Percentiles rank a stretch among this genome's conserved stretches.
Evolutionary conservation across 30 jellyfish, hydroid and myxozoan species (phyloP).

Genomic region (Hydractinia symbiolongicarpus): DNA sequence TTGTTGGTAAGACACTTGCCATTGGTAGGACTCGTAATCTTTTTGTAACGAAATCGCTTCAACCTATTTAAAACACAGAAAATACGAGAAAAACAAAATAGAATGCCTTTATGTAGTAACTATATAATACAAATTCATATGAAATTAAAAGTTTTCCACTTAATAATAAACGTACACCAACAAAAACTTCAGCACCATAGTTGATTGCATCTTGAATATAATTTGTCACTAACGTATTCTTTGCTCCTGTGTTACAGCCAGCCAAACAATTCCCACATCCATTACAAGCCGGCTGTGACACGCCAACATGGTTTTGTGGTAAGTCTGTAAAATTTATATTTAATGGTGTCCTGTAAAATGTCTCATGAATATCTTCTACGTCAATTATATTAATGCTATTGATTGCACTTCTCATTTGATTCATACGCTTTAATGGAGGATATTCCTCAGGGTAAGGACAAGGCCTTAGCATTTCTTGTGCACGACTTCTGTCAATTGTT

Average conservation of each 20-base stretch:
- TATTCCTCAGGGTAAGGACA: conserved; percentile 96
- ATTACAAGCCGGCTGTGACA: conserved; percentile 95
- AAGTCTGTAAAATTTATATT: conserved; percentile 76
- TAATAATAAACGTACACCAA: conserved; percentile 44
- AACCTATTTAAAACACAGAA: conserved; percentile 33
- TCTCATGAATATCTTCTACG: conserved; percentile 82
- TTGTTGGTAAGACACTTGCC: conserved; percentile 76
- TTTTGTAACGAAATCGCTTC: conserved; percentile 74
- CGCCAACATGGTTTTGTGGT: conserved; percentile 89
- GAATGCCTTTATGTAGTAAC: neutral
- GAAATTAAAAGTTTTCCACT: neutral
- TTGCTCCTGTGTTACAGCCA: conserved; percentile 97
- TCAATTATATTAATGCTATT: conserved; percentile 60
- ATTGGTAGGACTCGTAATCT: conserved; percentile 73
- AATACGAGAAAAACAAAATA: neutral
- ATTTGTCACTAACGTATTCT: conserved; percentile 86
- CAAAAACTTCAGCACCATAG: conserved; percentile 89
- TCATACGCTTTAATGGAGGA: conserved; percentile 80
- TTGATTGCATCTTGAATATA: conserved; percentile 92
- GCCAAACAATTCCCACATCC: conserved; percentile 99
- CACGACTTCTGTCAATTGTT: conserved; percentile 70
- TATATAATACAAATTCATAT: neutral
- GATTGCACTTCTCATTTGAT: conserved; percentile 68
- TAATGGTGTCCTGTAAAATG: conserved; percentile 88
- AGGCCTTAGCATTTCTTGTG: conserved; percentile 93